These are phyloP conservation scores for Sitta carolinensis DNA, from an alignment of 2,797 vertebrate species.

Conservation along the genomic window DNA sequence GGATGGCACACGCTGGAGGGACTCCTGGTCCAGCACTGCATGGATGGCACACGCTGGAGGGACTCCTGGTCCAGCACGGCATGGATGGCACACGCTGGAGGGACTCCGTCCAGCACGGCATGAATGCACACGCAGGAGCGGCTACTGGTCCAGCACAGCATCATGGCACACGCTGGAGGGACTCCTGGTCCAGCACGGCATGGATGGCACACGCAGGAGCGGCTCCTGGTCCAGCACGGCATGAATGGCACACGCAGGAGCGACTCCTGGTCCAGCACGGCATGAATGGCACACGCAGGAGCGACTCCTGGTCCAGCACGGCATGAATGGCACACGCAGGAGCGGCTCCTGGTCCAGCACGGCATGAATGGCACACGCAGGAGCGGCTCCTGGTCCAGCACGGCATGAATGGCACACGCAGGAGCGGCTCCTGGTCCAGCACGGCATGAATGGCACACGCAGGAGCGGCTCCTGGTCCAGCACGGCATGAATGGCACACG, in stretches of 20 bases:
- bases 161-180: neutral
- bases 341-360: neutral
- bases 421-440: neutral
- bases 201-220: neutral
- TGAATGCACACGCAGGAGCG: neutral
- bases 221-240: neutral
- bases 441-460: accelerated
- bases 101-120: too few species aligned
- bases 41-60: neutral
- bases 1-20: neutral
- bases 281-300: neutral
- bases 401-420: too few species aligned
- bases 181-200: too few species aligned
- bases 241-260: neutral
- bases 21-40: neutral
- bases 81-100: neutral
- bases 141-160: neutral
- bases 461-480: neutral
- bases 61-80: neutral
- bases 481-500: neutral
- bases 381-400: accelerated
- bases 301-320: accelerated
- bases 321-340: neutral
- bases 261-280: too few species aligned
- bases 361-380: neutral